phyloP scores from a whole-genome alignment of 2,113 vertebrate species.

The Hippocampus comes region DNA sequence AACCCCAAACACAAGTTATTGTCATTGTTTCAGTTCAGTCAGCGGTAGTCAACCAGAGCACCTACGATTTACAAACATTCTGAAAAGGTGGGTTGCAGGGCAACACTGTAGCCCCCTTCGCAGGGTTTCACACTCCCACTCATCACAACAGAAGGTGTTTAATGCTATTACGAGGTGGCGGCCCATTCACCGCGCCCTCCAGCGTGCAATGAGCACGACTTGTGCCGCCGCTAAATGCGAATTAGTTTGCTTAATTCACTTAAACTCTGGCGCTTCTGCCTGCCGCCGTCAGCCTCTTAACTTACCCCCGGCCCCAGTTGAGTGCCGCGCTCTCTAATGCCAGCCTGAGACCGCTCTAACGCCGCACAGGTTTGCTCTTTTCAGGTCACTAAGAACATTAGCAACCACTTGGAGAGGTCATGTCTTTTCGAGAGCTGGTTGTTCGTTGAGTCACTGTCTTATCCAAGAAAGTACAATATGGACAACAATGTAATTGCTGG shows the following conservation, averaged over 20 bases:
- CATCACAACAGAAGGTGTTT: slow-evolving; percentile 55
- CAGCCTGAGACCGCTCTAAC: slow-evolving; percentile 41
- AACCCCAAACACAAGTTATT: neutral
- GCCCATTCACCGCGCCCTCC: slow-evolving; percentile 43
- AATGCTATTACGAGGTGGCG: slow-evolving; percentile 61
- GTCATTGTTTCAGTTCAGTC: neutral
- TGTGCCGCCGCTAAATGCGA: slow-evolving; percentile 44
- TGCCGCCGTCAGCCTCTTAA: slow-evolving; percentile 41
- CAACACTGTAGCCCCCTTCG: neutral
- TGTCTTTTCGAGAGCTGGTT: slow-evolving; percentile 30
- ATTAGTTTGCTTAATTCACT: slow-evolving; percentile 65
- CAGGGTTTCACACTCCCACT: slow-evolving; percentile 21
- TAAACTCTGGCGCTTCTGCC: slow-evolving; percentile 37
- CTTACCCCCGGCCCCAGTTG: slow-evolving; percentile 17
- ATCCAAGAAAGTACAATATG: neutral
- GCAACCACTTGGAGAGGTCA: slow-evolving; percentile 40
- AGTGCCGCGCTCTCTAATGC: slow-evolving; percentile 35
- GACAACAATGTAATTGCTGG: neutral
- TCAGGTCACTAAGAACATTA: slow-evolving; percentile 57
- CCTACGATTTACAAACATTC: neutral
- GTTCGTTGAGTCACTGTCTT: slow-evolving; percentile 7
- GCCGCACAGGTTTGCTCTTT: slow-evolving; percentile 30
- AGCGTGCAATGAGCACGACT: slow-evolving; percentile 44
- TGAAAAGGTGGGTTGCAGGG: neutral
- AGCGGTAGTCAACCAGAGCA: neutral